These are phyloP conservation scores for Argyresthia albistria DNA, from an alignment of 2,888 invertebrate genomes.

Conservation along the genomic window DNA sequence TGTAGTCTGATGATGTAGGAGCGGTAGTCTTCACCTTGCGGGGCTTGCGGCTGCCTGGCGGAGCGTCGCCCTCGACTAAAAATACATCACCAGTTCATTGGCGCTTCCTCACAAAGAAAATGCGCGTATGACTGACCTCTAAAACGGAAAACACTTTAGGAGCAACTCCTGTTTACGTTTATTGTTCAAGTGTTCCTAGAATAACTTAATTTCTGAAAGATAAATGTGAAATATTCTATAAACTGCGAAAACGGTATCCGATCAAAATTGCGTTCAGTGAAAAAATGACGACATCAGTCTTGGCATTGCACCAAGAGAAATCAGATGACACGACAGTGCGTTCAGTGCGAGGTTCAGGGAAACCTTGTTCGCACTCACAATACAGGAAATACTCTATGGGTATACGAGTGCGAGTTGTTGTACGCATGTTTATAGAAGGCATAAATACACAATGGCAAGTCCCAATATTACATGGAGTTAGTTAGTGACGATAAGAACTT, in stretches of 20 bases:
- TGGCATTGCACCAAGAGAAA: background rate
- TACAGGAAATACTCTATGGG: too few species aligned
- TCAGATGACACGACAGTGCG: background rate
- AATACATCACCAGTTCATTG: conserved; percentile 55
- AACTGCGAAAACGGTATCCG: background rate
- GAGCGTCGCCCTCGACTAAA: conserved; percentile 66
- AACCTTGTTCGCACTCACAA: background rate
- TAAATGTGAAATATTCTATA: background rate
- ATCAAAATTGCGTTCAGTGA: background rate
- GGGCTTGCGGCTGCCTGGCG: conserved; percentile 14
- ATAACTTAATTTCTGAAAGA: background rate
- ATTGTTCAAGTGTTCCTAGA: background rate
- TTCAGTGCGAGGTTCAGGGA: background rate
- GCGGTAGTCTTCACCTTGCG: conserved; percentile 8
- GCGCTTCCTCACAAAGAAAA: conserved; percentile 64
- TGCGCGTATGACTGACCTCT: conserved; percentile 48
- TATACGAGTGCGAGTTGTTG: too few species aligned
- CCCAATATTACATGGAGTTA: too few species aligned
- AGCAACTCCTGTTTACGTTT: conserved; percentile 4
- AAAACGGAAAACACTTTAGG: conserved; percentile 38
- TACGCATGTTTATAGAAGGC: too few species aligned
- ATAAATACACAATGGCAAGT: too few species aligned
- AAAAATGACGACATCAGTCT: background rate
- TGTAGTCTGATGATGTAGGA: background rate
- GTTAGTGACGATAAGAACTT: too few species aligned